A percentile compares a stretch with the other conserved stretches of the same genome.
Conservation (phyloP, 2,888 invertebrate species). For the Galeopsomyia nigrocyanea region DNA sequence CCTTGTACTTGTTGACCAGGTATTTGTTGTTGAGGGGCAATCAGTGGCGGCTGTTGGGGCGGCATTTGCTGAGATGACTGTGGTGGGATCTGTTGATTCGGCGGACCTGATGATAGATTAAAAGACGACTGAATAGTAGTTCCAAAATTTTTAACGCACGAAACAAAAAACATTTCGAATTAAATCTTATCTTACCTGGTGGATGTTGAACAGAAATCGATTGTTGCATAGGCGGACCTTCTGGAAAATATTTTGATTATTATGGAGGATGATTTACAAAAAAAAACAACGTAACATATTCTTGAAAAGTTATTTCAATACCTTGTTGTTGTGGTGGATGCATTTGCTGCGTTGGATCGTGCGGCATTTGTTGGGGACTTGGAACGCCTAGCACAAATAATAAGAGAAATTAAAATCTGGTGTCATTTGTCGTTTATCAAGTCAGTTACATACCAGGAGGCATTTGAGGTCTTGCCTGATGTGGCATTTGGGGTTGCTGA, state of each 20-base stretch:
- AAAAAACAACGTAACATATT: not conserved
- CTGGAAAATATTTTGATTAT: slow-evolving; percentile 20
- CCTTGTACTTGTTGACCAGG: not conserved
- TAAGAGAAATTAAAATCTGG: slow-evolving; percentile 6
- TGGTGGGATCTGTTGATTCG: slow-evolving; percentile 38
- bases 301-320: not conserved
- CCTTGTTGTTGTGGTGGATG: slow-evolving; percentile 39
- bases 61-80: slow-evolving; percentile 32
- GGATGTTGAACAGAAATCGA: slow-evolving; percentile 28
- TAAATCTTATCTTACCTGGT: slow-evolving; percentile 19
- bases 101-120: slow-evolving; percentile 26
- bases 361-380: slow-evolving; percentile 20
- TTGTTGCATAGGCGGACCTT: slow-evolving; percentile 22
- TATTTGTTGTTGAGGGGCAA: slow-evolving; percentile 15
- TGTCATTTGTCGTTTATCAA: slow-evolving; percentile 26
- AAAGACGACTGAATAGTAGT: not conserved
- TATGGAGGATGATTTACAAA: not conserved
- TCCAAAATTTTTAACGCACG: not conserved
- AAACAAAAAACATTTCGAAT: not conserved
- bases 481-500: slow-evolving; percentile 51
- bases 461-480: slow-evolving; percentile 44
- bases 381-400: slow-evolving; percentile 11
- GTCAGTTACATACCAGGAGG: slow-evolving; percentile 45
- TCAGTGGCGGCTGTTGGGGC: slow-evolving; percentile 30
- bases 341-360: slow-evolving; percentile 34